Evolutionary conservation across 2,113 vertebrate genomes (phyloP).

Genomic region (Periophthalmus modestus): DNA sequence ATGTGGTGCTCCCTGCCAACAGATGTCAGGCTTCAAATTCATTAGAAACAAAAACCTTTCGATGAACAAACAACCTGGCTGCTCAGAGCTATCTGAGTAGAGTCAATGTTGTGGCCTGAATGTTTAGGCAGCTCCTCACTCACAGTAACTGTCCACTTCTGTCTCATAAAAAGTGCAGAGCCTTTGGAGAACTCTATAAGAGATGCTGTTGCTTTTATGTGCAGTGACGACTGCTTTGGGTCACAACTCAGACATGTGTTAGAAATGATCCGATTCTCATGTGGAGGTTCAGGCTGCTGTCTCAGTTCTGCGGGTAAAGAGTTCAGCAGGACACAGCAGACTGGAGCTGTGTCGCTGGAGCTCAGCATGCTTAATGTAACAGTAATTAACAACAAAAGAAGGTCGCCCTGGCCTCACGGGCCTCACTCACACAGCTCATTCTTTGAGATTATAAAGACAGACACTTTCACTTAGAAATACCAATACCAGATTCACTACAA

Average conservation of each 20-base stretch:
- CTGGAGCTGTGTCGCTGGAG: slow-evolving; percentile 64
- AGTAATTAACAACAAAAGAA: slow-evolving; percentile 80
- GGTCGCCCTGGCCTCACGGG: slow-evolving; percentile 69
- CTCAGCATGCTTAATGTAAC: slow-evolving; percentile 78
- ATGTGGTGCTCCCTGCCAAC: slow-evolving; percentile 42
- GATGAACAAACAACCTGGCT: slow-evolving; percentile 41
- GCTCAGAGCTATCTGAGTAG: slow-evolving; percentile 19
- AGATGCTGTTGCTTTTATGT: slow-evolving; percentile 71
- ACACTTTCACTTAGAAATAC: slow-evolving; percentile 14
- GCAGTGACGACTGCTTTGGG: slow-evolving; percentile 43
- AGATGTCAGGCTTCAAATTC: slow-evolving; percentile 27
- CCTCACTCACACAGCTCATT: slow-evolving; percentile 72
- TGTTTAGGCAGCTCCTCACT: slow-evolving; percentile 28
- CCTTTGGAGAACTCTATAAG: slow-evolving; percentile 77
- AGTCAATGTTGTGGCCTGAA: not conserved
- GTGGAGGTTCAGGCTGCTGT: slow-evolving; percentile 24
- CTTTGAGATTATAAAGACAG: slow-evolving; percentile 55
- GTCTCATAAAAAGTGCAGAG: slow-evolving; percentile 63
- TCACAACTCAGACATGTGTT: slow-evolving; percentile 29
- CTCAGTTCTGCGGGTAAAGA: not conserved
- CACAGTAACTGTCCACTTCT: slow-evolving; percentile 63
- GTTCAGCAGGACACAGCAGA: slow-evolving; percentile 65
- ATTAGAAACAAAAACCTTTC: slow-evolving; percentile 40
- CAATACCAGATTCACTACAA: not conserved
- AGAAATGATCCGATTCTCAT: slow-evolving; percentile 22